Evolutionary conservation across 1,140 invertebrate genomes (phyloP).

Genomic region (Aphis gossypii): DNA sequence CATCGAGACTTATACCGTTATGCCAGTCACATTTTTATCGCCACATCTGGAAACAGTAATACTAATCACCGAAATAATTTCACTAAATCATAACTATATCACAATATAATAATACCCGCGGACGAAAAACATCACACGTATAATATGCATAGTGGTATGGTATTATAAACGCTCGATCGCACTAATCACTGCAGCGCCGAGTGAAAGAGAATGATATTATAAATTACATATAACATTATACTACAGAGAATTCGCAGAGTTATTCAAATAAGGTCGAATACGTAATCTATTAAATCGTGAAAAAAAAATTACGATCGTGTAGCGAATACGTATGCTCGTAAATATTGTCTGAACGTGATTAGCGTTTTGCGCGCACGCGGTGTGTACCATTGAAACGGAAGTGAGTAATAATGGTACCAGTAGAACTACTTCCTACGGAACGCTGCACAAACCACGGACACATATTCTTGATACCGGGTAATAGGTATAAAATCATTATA

Average conservation of each 20-base stretch:
- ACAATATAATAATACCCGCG: too few relatives aligned
- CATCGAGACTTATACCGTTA: neutral
- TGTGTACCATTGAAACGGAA: neutral
- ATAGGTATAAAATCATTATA: neutral
- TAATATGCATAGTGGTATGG: neutral
- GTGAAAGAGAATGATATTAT: neutral
- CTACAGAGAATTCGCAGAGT: neutral
- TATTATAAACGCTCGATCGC: neutral
- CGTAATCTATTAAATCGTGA: neutral
- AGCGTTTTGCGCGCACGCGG: neutral
- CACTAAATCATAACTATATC: neutral
- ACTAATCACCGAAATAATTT: neutral
- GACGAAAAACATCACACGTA: neutral
- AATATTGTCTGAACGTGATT: neutral
- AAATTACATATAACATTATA: neutral
- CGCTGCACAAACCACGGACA: neutral
- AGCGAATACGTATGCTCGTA: neutral
- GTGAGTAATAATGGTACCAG: too few relatives aligned
- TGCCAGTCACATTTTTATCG: neutral
- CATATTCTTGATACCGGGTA: neutral
- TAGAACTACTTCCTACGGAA: neutral
- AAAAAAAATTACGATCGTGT: neutral
- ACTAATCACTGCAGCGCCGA: neutral
- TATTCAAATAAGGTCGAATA: neutral
- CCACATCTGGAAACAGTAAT: neutral